A percentile compares a stretch with the other conserved stretches of the same genome.
These are phyloP conservation scores for Calvadosia cruxmelitensis DNA, from an alignment of 30 jellyfish, hydroid and myxozoan species.

Conservation along the genomic window DNA sequence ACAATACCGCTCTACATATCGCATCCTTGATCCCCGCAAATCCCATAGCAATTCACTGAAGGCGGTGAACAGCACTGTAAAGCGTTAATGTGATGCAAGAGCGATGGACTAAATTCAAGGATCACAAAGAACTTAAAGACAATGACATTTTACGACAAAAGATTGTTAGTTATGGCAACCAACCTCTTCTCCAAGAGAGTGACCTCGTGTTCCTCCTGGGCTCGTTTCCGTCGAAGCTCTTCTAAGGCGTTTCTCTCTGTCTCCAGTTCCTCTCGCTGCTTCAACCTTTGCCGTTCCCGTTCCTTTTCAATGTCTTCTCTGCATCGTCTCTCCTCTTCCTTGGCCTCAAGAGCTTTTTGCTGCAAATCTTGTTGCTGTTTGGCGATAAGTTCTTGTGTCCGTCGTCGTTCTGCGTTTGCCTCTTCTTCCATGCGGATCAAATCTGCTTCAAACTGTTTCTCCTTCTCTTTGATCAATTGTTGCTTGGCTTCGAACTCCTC, in stretches of 20 bases:
- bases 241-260: not conserved
- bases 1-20: too few species aligned
- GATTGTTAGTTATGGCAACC: too few species aligned
- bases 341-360: not conserved
- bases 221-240: slow-evolving; percentile 2
- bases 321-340: not conserved
- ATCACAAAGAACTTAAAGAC: too few species aligned
- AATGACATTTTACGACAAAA: too few species aligned
- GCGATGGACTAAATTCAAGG: too few species aligned
- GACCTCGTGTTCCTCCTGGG: not conserved
- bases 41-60: too few species aligned
- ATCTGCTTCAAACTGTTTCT: not conserved
- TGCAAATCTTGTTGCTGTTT: not conserved
- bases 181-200: not conserved
- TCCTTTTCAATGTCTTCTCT: slow-evolving; percentile 1
- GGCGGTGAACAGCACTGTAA: too few species aligned
- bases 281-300: not conserved
- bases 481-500: not conserved
- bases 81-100: too few species aligned
- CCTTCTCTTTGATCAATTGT: not conserved
- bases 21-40: too few species aligned
- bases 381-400: not conserved
- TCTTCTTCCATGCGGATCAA: not conserved
- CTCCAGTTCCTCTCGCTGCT: slow-evolving; percentile 6
- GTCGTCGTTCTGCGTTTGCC: not conserved